Evolutionary conservation across 1,140 invertebrate species (phyloP), one percentile per base, ranked within the genome.

Genomic region (Drosophila varians): DNA sequence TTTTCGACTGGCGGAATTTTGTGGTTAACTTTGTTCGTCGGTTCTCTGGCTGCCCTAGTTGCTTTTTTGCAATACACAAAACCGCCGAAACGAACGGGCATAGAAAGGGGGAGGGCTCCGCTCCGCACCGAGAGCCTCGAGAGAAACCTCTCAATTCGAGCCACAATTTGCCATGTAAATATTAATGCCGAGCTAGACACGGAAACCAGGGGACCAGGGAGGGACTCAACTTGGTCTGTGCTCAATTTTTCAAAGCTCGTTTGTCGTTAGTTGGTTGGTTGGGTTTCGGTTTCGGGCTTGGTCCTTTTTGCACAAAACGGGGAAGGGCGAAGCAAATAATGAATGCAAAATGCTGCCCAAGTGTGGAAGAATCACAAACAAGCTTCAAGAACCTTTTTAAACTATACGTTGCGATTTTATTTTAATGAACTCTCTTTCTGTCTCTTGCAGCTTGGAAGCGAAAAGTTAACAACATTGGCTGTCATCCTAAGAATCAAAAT

Each of bases 111-210:
- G 23, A 11, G n/a, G n/a, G n/a, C n/a, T n/a, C n/a, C n/a, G n/a
- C n/a, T n/a, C n/a, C n/a, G n/a, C n/a, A n/a, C n/a, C 28, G 28
- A 19, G 65, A 58, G 43, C 34, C 36, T 34, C 54, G 19, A 48
- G 54, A 70, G 55, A 55, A 64, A 43, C 69, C 70, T 65, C 69
- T 74, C 70, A 65, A 58, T 61, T 76, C 47, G 69, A 74, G 72
- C 82, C 79, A 80, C 80, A 86, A 80, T 79, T 86, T 86, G 75
- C 76, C 73, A 84, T 84, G 80, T 76, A 84, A 84, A 84, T 84
- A 84, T 86, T 86, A 84, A 84, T 84, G 76, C 76, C 76, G 66
- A 49, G 58, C 69, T 51, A 74, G 69, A 73, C 57, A 73, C 34
- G 45, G 45, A n/a, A 51, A 51, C 25, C 21, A 46, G 23, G 38